Percentiles rank a stretch among this genome's conserved stretches.
These are phyloP conservation scores for Amazona guildingii DNA, from an alignment of 2,113 vertebrate genomes.

Conservation along the genomic window DNA sequence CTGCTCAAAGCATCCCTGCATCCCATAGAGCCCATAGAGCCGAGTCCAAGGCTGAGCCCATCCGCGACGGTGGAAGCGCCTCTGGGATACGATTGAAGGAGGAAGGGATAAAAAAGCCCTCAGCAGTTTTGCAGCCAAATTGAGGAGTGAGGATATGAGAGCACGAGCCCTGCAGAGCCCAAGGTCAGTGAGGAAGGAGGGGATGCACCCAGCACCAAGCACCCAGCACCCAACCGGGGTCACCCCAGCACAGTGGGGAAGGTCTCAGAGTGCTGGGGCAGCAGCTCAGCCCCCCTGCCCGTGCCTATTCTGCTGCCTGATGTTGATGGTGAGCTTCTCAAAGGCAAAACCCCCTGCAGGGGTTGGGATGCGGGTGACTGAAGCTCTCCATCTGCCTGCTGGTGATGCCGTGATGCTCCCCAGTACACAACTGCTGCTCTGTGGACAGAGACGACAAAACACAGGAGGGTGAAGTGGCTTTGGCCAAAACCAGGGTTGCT, in stretches of 20 bases:
- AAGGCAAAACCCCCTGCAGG: neutral
- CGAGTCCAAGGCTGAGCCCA: neutral
- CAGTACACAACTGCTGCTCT: neutral
- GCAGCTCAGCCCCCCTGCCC: neutral
- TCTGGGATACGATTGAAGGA: neutral
- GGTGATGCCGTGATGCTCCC: neutral
- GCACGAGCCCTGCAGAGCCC: neutral
- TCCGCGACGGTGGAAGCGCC: neutral
- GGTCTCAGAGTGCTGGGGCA: neutral
- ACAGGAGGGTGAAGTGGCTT: neutral
- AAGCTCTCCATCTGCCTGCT: neutral
- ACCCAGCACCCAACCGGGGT: neutral
- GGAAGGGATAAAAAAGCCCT: neutral
- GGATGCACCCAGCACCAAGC: neutral
- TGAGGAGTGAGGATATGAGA: neutral
- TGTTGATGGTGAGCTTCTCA: neutral
- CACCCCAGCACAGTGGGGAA: neutral
- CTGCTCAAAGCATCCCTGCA: neutral
- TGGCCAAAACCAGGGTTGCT: neutral
- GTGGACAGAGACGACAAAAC: neutral
- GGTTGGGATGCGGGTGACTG: too few species aligned
- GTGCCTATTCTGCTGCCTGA: neutral
- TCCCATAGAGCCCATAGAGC: neutral
- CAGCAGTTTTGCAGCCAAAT: neutral
- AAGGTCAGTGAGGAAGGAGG: neutral